Percentiles rank a stretch among this genome's conserved stretches.
phyloP scores from a whole-genome alignment of 2,113 vertebrate genomes.

The Petrocephalus microphthalmus region DNA sequence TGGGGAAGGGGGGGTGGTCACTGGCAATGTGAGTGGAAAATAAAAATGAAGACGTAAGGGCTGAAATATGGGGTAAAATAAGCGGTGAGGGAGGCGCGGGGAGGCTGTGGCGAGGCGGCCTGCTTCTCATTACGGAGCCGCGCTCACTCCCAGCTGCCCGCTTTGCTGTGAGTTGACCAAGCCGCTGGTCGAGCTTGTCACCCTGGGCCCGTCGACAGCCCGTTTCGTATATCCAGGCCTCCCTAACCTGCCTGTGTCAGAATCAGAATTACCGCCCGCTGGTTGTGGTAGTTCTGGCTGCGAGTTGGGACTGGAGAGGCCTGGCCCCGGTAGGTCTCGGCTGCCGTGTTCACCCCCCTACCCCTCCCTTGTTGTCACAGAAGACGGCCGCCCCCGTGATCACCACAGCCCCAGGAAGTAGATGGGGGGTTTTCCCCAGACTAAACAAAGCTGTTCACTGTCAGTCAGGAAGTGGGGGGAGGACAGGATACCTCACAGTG shows the following conservation, averaged over 20 bases:
- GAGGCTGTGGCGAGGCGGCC: neutral
- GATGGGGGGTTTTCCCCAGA: neutral
- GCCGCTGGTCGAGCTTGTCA: neutral
- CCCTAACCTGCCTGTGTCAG: neutral
- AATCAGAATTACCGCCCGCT: neutral
- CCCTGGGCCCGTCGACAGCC: too few relatives aligned
- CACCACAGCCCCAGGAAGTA: neutral
- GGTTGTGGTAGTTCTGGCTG: neutral
- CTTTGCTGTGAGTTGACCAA: neutral
- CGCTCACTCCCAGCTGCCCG: neutral
- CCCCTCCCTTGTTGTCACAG: neutral
- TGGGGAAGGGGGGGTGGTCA: neutral
- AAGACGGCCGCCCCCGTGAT: neutral
- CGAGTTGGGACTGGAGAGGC: too few relatives aligned
- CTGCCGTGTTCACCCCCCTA: neutral
- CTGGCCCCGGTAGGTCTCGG: neutral
- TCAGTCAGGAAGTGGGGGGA: neutral
- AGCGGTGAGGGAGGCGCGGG: neutral
- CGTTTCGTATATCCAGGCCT: neutral
- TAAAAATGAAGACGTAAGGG: neutral
- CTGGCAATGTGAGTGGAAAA: constrained; percentile 1
- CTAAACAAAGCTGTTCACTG: neutral
- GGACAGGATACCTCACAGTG: neutral
- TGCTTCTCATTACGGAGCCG: neutral
- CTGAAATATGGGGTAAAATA: constrained; percentile 4